Conservation (phyloP, 2,888 invertebrate species). For the Napeogenes inachia region DNA sequence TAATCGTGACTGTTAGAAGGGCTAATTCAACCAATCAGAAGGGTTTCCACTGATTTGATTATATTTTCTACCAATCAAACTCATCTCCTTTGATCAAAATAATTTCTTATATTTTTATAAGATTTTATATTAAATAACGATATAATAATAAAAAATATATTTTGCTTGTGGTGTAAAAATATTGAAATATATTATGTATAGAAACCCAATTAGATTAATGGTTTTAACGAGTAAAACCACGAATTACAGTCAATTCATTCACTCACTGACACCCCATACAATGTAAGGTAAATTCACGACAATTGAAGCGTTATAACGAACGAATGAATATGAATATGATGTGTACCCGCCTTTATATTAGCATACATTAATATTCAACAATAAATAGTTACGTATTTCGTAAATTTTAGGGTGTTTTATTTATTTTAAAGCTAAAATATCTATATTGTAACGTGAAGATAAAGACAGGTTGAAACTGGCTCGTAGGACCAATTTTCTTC, state of each 20-base stretch:
- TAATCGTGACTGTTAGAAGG: no score
- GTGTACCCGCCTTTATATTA: constrained; percentile 56
- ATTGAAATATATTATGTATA: constrained; percentile 2
- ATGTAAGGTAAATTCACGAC: constrained; percentile 39
- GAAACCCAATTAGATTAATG: neutral
- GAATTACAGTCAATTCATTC: constrained; percentile 6
- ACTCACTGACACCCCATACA: constrained; percentile 24
- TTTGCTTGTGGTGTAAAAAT: neutral
- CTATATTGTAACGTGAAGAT: no score
- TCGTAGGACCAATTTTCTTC: neutral
- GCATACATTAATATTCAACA: constrained; percentile 53
- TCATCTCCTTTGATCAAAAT: no score
- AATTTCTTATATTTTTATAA: no score
- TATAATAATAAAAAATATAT: no score
- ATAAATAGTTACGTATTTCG: constrained; percentile 31
- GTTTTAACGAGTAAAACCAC: no score
- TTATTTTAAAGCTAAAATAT: neutral
- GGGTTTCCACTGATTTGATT: no score
- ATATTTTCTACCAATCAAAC: no score
- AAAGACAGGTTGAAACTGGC: neutral
- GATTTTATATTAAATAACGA: no score
- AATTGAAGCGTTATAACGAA: constrained; percentile 73
- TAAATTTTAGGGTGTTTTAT: neutral
- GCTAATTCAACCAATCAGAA: no score
- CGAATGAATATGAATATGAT: constrained; percentile 71